Evolutionary conservation across 2,888 invertebrate species (phyloP), one percentile per base, ranked within the genome.

Genomic region (Ceraclea dissimilis): DNA sequence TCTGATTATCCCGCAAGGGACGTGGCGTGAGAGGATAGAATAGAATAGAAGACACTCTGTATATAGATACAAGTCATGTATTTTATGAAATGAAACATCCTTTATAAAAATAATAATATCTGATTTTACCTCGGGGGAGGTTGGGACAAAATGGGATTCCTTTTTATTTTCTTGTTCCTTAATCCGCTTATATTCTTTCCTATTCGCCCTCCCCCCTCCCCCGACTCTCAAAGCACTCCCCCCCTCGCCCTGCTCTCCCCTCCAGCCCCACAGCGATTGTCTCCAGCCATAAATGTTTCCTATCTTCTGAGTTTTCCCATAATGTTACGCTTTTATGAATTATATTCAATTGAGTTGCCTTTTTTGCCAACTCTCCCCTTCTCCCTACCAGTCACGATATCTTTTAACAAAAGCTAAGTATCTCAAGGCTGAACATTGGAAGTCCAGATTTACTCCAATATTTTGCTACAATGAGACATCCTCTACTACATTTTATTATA

Each of bases 281-380:
- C 39, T 39, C 39, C 39, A 16, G 39, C 39, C 39, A 39, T 39
- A 39, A 39, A 39, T 56, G 54, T 55, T 55, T 57, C 58, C 17
- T 60, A 57, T 57, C 50, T 56, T 58, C 54, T 55, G 52, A 55
- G 56, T 58, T 58, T 60, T 60, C 56, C 58, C 60, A 56, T 60
- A 56, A 58, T 56, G 49, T 56, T 59, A 55, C 60, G 60, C 60
- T 52, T 60, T 60, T 60, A 60, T 60, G 60, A 60, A 57, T 60
- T 60, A 60, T 55, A 57, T 57, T 60, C 57, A 60, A 60, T 60
- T 50, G 57, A 57, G 57, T 57, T 54, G 50, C 39, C 56, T 44
- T 49, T 57, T 50, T 52, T 17, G 48, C 52, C 13, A 26, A 34
- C 20, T 52, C 46, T 39, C 34, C 47, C 52, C 54, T 20, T 44